Percentiles rank a stretch among this genome's conserved stretches.
These are phyloP conservation scores for Tachysurus fulvidraco DNA, from an alignment of 2,113 vertebrate genomes.

Conservation along the genomic window DNA sequence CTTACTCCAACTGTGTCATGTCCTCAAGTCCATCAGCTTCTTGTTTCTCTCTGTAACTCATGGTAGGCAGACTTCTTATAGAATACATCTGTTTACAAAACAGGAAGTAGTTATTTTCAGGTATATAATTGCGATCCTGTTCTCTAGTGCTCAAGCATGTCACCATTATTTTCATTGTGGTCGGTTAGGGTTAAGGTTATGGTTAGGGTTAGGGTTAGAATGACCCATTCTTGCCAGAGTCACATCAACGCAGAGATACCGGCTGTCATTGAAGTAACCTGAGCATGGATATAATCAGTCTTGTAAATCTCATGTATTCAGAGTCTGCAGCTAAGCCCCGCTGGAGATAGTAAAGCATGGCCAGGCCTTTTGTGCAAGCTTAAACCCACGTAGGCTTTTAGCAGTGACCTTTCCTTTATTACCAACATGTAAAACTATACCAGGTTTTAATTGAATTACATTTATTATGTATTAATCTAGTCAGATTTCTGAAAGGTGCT, in stretches of 20 bases:
- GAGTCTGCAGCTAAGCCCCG: slow-evolving; percentile 35
- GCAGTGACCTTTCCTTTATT: slow-evolving; percentile 18
- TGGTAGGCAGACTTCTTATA: slow-evolving; percentile 79
- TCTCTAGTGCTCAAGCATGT: no score
- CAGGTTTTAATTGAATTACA: not conserved
- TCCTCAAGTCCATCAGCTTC: slow-evolving; percentile 87
- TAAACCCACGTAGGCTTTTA: slow-evolving; percentile 6
- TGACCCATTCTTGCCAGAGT: not conserved
- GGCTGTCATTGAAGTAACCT: slow-evolving; percentile 31
- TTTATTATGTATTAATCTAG: slow-evolving; percentile 5
- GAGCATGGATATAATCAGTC: slow-evolving; percentile 43
- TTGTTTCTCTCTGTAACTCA: slow-evolving; percentile 71
- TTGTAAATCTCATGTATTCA: slow-evolving; percentile 52
- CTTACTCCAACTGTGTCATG: slow-evolving; percentile 93
- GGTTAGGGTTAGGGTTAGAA: no score
- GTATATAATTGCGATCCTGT: not conserved
- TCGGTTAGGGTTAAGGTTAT: no score
- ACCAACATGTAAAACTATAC: slow-evolving; percentile 12
- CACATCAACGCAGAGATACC: slow-evolving; percentile 29
- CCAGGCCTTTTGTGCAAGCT: slow-evolving; percentile 38
- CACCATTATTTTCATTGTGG: no score
- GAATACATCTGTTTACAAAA: slow-evolving; percentile 82
- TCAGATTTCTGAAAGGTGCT: not conserved
- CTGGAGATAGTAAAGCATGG: slow-evolving; percentile 50
- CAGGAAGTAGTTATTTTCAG: not conserved